phyloP scores from a whole-genome alignment of 2,888 invertebrate genomes.

The Chloroclysta siterata region DNA sequence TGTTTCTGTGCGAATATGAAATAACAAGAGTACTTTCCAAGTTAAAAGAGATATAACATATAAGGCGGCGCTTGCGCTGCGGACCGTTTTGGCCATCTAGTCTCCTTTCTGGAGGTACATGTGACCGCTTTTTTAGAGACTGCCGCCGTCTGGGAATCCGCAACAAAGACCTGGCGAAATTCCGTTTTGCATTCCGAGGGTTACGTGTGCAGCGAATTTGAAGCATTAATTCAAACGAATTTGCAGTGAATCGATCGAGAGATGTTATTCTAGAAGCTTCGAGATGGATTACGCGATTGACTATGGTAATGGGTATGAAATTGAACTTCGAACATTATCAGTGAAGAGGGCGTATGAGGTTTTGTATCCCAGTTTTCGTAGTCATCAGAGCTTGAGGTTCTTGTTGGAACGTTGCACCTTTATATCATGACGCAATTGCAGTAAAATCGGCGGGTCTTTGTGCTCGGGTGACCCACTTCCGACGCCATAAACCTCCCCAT shows the following conservation, averaged over 20 bases:
- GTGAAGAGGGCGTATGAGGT: not conserved
- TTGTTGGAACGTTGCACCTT: slow-evolving; percentile 17
- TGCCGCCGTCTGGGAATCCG: slow-evolving; percentile 82
- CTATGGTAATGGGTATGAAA: not conserved
- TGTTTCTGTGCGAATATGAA: too few relatives aligned
- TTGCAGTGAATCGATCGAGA: slow-evolving; percentile 50
- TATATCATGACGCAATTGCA: slow-evolving; percentile 40
- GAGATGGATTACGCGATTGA: not conserved
- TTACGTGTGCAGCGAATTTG: slow-evolving; percentile 68
- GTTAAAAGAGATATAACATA: not conserved
- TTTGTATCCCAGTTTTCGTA: not conserved
- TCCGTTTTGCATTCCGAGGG: slow-evolving; percentile 80
- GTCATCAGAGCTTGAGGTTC: not conserved
- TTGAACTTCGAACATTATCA: not conserved
- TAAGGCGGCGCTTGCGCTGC: not conserved
- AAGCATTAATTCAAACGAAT: slow-evolving; percentile 45
- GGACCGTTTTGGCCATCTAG: not conserved
- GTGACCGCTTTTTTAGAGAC: slow-evolving; percentile 72
- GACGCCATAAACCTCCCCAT: slow-evolving; percentile 71
- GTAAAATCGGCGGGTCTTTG: slow-evolving; percentile 46
- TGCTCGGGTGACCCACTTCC: slow-evolving; percentile 73
- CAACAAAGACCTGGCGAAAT: slow-evolving; percentile 78
- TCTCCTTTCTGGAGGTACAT: slow-evolving; percentile 12
- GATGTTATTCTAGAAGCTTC: not conserved
- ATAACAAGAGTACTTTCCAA: too few relatives aligned